Conservation (phyloP, 2,113 vertebrate genomes). For the Aspiorhynchus laticeps region DNA sequence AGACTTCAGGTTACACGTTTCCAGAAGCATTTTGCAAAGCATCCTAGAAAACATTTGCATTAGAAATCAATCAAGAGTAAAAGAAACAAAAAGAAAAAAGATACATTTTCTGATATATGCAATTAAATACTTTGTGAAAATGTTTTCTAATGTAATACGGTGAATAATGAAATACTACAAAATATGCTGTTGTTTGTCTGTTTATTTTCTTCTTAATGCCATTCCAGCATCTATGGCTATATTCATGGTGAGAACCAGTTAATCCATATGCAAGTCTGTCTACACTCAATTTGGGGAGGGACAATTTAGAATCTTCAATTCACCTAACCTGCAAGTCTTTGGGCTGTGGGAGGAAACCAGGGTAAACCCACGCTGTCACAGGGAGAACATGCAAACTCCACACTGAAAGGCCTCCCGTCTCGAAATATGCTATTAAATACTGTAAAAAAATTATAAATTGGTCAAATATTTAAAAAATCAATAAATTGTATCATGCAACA, state of each 20-base stretch:
- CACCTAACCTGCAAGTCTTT: too few species aligned
- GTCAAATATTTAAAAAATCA: not conserved
- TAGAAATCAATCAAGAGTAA: not conserved
- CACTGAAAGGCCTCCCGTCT: too few species aligned
- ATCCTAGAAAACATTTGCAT: not conserved
- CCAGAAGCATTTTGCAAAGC: not conserved
- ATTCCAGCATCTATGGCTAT: too few species aligned
- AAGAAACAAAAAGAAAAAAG: not conserved
- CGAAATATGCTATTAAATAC: not conserved
- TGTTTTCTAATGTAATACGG: not conserved
- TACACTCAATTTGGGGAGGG: too few species aligned
- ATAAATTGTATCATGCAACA: not conserved
- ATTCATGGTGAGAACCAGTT: too few species aligned
- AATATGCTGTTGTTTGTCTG: too few species aligned
- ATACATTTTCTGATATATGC: not conserved
- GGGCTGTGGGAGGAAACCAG: too few species aligned
- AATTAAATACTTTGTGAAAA: not conserved
- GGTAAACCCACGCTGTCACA: too few species aligned
- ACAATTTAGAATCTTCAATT: too few species aligned
- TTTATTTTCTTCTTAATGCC: too few species aligned
- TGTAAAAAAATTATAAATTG: not conserved
- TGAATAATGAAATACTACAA: not conserved
- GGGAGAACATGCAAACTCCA: too few species aligned
- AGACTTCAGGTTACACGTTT: not conserved
- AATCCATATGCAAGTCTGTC: too few species aligned